A percentile compares a stretch with the other conserved stretches of the same genome.
Conservation (phyloP, 2,888 invertebrate species). For the Julus scandinavius region DNA sequence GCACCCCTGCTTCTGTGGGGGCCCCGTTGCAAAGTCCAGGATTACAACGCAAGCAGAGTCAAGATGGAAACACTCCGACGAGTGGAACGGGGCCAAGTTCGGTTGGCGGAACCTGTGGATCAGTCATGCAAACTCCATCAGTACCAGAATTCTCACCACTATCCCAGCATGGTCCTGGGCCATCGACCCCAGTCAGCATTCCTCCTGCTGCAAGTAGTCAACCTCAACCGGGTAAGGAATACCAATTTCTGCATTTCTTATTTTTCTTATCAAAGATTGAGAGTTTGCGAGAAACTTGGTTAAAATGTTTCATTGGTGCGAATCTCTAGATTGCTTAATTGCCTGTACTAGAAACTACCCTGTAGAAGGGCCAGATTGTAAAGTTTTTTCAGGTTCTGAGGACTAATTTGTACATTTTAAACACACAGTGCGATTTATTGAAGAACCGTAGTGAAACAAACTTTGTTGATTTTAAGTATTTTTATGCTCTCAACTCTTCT, state of each 20-base stretch:
- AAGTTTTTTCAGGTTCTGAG: no score
- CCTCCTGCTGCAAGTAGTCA: constrained; percentile 52
- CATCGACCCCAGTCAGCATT: constrained; percentile 59
- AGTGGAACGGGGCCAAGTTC: neutral
- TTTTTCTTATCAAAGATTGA: no score
- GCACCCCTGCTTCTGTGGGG: constrained; percentile 72
- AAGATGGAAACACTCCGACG: constrained; percentile 54
- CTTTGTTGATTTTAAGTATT: neutral
- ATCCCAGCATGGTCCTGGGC: constrained; percentile 54
- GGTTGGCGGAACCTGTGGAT: constrained; percentile 47
- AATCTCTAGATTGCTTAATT: no score
- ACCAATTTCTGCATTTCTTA: neutral
- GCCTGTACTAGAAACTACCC: no score
- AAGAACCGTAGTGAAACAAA: neutral
- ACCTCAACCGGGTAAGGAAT: constrained; percentile 55
- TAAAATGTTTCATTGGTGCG: no score
- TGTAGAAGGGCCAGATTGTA: no score
- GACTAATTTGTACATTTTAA: no score
- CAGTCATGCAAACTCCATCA: constrained; percentile 51
- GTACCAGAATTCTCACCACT: constrained; percentile 57
- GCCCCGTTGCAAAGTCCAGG: constrained; percentile 64
- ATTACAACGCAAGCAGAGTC: constrained; percentile 57
- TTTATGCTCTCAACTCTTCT: constrained; percentile 53
- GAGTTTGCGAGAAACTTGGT: no score
- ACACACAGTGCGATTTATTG: no score